Evolutionary conservation across 2,797 vertebrate species (phyloP).

Genomic region (Anguilla pacifica): DNA sequence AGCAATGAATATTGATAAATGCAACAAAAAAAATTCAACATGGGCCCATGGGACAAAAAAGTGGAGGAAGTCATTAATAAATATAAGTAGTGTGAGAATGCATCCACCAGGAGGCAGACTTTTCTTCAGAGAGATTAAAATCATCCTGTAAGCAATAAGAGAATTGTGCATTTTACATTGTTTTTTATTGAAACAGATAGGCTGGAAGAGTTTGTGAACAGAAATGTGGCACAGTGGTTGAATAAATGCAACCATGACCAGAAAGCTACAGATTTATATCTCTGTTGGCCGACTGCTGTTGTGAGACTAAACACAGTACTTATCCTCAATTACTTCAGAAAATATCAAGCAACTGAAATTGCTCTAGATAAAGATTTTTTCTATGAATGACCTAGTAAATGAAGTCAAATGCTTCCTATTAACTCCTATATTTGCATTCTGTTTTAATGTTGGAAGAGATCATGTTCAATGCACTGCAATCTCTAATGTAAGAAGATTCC

Average conservation of each 20-base stretch:
- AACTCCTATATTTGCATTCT: background rate
- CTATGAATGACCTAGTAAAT: no score
- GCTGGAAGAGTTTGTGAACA: conserved; percentile 19
- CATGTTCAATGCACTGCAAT: background rate
- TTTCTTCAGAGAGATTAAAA: background rate
- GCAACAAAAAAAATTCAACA: no score
- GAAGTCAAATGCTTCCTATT: background rate
- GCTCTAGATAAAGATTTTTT: no score
- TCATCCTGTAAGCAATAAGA: background rate
- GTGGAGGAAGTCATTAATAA: background rate
- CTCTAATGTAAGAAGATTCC: background rate
- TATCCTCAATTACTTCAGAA: background rate
- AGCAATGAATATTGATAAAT: no score
- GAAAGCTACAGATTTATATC: conserved; percentile 18
- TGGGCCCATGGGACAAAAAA: background rate
- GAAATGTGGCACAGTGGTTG: background rate
- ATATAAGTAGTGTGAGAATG: conserved; percentile 8
- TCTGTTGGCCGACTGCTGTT: background rate
- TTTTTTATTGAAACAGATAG: background rate
- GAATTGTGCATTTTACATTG: background rate
- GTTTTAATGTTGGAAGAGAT: background rate
- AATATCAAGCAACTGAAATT: background rate
- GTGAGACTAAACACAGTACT: no score
- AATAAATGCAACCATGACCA: background rate
- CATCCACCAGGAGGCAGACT: conserved; percentile 44